Base-by-base conservation (phyloP, 2,888 invertebrate genomes). In the Thecocarcelia acutangulata region DNA sequence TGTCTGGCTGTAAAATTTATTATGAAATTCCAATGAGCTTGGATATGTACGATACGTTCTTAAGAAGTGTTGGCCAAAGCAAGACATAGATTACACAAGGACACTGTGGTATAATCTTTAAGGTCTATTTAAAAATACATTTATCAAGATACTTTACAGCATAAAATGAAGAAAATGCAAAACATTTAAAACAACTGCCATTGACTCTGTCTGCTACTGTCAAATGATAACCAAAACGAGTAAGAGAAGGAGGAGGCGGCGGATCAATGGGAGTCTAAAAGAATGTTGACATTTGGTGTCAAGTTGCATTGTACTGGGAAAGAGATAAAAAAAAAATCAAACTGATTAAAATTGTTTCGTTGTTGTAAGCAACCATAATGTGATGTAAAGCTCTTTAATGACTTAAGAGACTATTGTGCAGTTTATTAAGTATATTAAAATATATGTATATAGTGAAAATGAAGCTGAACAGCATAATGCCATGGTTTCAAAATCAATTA, bases 111-210 rank as follows among this genome's bases (percentile, higher is more conserved):
- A 54, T 70, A 74, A 66, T 82, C 74, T 82, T 78, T 77, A 69
- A 69, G 78, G 82, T 74, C 77, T 78, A 74, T 82, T 82, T 82
- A 82, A 82, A 75, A 82, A 66, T 28, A 74, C 69, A 82, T 82
- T 82, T 59, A 78, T 82, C 82, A 82, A 72, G 69, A 76, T 61
- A 69, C 9, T 76, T 24, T 44, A 37, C 11, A 28, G 13, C 8
- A 37, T 0, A 37, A 76, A 69, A 46, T 40, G 61, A 69, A 69
- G 61, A 69, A 76, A 76, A 76, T 76, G 69, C 61, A 69, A 69
- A 69, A 61, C 5, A 76, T 63, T 69, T 76, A 19, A 69, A 69
- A 54, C 69, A 76, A 68, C 44, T 76, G 44, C 52, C 33, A 61
- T 52, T 76, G 59, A 61, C 33, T 33, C 33, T 68, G 66, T 61